Percentiles rank a stretch among this genome's conserved stretches.
phyloP scores from a whole-genome alignment of 2,888 invertebrate species.

The Timema podura region DNA sequence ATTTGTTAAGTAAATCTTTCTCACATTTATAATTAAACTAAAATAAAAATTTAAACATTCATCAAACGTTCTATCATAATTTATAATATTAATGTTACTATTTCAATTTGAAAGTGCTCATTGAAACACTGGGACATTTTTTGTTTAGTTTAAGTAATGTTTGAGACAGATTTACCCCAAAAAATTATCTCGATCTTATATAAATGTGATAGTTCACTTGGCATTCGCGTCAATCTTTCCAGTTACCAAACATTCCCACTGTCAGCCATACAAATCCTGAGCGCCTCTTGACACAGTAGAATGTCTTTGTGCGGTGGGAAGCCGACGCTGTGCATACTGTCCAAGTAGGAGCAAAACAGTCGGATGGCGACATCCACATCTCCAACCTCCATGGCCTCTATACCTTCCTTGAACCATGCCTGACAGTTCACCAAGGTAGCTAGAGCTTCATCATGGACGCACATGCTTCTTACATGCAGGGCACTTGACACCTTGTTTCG shows the following conservation, averaged over 20 bases:
- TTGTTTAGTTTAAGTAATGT: no score
- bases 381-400: slow-evolving; percentile 52
- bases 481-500: slow-evolving; percentile 8
- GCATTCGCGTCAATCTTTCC: background rate
- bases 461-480: slow-evolving; percentile 22
- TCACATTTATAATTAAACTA: no score
- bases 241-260: slow-evolving; percentile 47
- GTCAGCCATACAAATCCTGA: slow-evolving; percentile 60
- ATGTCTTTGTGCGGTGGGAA: slow-evolving; percentile 62
- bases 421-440: slow-evolving; percentile 34
- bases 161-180: background rate
- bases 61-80: no score
- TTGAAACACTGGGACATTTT: no score
- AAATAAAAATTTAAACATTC: no score
- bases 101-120: no score
- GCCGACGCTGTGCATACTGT: slow-evolving; percentile 32
- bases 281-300: slow-evolving; percentile 64
- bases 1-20: no score
- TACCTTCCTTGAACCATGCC: slow-evolving; percentile 32
- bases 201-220: background rate
- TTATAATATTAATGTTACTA: no score
- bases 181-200: background rate
- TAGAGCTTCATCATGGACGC: slow-evolving; percentile 23
- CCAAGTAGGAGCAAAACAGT: slow-evolving; percentile 49
- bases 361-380: slow-evolving; percentile 52